These are phyloP conservation scores for Penaeus monodon DNA, from an alignment of 2,888 invertebrate genomes.

Conservation along the genomic window DNA sequence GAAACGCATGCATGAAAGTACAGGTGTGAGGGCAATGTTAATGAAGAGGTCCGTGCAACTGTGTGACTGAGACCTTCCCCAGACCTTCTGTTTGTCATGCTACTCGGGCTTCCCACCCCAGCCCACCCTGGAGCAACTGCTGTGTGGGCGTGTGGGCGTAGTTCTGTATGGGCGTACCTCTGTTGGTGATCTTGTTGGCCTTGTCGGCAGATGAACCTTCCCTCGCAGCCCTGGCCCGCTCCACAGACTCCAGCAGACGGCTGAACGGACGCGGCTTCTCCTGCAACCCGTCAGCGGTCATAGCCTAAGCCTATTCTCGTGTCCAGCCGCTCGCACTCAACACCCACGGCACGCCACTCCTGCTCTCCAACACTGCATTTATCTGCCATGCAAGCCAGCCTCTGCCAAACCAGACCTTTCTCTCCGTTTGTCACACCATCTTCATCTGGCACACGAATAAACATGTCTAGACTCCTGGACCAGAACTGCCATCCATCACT, in stretches of 20 bases:
- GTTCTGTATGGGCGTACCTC: constrained; percentile 59
- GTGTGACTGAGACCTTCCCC: constrained; percentile 28
- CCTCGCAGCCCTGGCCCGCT: constrained; percentile 54
- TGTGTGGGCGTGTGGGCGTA: constrained; percentile 50
- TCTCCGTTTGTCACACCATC: background rate
- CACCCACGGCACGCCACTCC: background rate
- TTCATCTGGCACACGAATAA: constrained; percentile 33
- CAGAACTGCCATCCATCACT: constrained; percentile 9
- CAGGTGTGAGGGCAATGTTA: constrained; percentile 34
- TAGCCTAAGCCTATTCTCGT: too few relatives aligned
- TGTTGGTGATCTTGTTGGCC: constrained; percentile 56
- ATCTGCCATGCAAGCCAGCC: background rate
- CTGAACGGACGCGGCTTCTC: constrained; percentile 61
- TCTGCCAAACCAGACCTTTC: background rate
- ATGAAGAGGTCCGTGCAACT: constrained; percentile 39
- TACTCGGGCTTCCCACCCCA: background rate
- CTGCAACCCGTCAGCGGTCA: constrained; percentile 54
- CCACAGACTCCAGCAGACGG: constrained; percentile 63
- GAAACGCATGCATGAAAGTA: constrained; percentile 58
- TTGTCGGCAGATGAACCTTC: constrained; percentile 58
- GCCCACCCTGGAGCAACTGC: constrained; percentile 36
- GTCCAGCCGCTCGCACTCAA: constrained; percentile 20
- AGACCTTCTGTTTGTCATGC: background rate
- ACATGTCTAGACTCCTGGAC: background rate
- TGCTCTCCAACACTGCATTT: background rate